Evolutionary conservation across 2,888 invertebrate species (phyloP).

Genomic region (Tolmerus cingulatus): DNA sequence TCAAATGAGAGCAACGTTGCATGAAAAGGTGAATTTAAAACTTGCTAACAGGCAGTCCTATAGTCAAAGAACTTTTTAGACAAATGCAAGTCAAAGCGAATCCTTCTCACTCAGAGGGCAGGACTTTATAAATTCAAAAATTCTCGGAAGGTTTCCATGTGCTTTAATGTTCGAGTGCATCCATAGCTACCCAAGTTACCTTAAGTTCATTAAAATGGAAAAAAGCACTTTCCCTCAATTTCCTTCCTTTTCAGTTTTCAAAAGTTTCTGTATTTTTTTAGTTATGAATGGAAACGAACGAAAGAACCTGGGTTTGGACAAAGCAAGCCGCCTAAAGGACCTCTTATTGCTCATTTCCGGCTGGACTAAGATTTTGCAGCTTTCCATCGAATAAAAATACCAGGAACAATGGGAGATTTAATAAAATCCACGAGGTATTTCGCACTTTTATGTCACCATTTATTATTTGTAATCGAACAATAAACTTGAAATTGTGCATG

Average conservation of each 20-base stretch:
- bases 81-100: neutral
- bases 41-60: neutral
- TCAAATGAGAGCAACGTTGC: neutral
- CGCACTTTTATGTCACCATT: no score
- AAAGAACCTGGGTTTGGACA: neutral
- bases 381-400: neutral
- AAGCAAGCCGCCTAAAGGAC: neutral
- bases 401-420: neutral
- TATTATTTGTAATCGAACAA: no score
- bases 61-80: neutral
- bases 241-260: neutral
- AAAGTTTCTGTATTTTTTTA: neutral
- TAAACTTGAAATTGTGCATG: no score
- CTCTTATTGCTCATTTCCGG: neutral
- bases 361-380: neutral
- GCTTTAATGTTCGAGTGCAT: neutral
- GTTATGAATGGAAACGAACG: neutral
- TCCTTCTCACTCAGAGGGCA: neutral
- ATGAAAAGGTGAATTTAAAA: neutral
- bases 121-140: neutral
- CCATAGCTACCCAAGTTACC: neutral
- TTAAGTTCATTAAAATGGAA: neutral
- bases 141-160: neutral
- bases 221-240: neutral
- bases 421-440: neutral